Evolutionary conservation across 1,140 invertebrate genomes (phyloP).

Genomic region (Thereuonema tuberculata): DNA sequence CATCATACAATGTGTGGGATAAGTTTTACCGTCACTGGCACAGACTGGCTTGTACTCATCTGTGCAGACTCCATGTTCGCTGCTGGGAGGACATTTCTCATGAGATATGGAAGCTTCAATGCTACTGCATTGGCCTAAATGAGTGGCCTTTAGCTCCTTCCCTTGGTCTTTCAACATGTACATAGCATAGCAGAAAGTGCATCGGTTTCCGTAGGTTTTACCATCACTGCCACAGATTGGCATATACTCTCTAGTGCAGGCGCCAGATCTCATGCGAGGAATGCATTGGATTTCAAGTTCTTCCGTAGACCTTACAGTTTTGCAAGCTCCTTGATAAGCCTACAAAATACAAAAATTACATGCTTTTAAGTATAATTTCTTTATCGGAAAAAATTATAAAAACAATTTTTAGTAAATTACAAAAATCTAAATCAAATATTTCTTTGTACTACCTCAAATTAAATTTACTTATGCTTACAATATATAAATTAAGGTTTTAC

Average conservation of each 20-base stretch:
- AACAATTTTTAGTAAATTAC: too few relatives aligned
- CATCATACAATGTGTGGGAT: slow-evolving; percentile 69
- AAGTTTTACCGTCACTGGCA: slow-evolving; percentile 70
- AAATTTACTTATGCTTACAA: too few relatives aligned
- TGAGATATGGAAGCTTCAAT: neutral
- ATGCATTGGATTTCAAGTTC: neutral
- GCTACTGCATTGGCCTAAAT: neutral
- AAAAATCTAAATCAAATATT: too few relatives aligned
- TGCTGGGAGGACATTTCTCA: neutral
- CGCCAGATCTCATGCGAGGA: neutral
- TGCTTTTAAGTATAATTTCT: too few relatives aligned
- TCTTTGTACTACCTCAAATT: too few relatives aligned
- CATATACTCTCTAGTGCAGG: neutral
- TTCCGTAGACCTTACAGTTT: neutral
- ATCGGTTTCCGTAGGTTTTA: neutral
- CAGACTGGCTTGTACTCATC: slow-evolving; percentile 68
- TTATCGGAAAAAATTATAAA: too few relatives aligned
- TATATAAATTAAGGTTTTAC: too few relatives aligned
- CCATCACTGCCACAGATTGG: neutral
- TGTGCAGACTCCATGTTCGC: slow-evolving; percentile 50
- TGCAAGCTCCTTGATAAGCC: neutral
- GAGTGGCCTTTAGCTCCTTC: neutral
- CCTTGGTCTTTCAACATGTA: neutral
- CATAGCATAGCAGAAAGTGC: neutral
- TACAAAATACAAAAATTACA: neutral